Percentiles rank a stretch among this genome's conserved stretches.
Evolutionary conservation across 2,888 invertebrate genomes (phyloP).

Genomic region (Prostheceraeus crozeri): DNA sequence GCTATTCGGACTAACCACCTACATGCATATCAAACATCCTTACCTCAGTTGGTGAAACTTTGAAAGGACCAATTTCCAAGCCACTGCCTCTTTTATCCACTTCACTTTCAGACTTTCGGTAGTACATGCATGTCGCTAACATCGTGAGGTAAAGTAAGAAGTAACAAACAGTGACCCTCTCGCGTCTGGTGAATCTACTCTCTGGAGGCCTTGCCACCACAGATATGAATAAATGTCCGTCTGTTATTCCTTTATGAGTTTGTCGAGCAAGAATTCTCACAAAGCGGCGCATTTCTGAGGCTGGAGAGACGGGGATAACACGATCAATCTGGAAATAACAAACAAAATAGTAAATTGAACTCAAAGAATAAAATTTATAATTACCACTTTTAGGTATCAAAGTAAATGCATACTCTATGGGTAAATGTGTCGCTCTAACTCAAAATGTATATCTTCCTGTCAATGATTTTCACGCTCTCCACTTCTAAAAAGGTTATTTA

Average conservation of each 20-base stretch:
- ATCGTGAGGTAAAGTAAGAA: conserved; percentile 59
- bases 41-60: conserved; percentile 57
- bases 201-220: conserved; percentile 59
- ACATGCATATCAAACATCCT: too few relatives aligned
- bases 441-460: too few relatives aligned
- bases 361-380: too few relatives aligned
- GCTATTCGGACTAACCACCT: too few relatives aligned
- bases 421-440: too few relatives aligned
- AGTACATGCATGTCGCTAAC: conserved; percentile 61
- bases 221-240: conserved; percentile 61
- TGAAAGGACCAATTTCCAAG: conserved; percentile 60
- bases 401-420: too few relatives aligned
- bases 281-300: conserved; percentile 58
- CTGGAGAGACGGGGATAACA: conserved; percentile 58
- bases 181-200: conserved; percentile 57
- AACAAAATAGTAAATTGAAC: background rate
- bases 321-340: conserved; percentile 57
- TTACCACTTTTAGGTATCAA: too few relatives aligned
- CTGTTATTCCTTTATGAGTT: conserved; percentile 56
- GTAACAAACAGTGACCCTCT: conserved; percentile 59
- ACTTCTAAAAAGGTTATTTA: too few relatives aligned
- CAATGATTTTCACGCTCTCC: too few relatives aligned
- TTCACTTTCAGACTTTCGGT: conserved; percentile 48
- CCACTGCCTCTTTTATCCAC: conserved; percentile 44
- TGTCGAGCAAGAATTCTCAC: conserved; percentile 57